Base-by-base conservation (phyloP, 1,140 invertebrate species). In the Hyposmocoma kahamanoa region DNA sequence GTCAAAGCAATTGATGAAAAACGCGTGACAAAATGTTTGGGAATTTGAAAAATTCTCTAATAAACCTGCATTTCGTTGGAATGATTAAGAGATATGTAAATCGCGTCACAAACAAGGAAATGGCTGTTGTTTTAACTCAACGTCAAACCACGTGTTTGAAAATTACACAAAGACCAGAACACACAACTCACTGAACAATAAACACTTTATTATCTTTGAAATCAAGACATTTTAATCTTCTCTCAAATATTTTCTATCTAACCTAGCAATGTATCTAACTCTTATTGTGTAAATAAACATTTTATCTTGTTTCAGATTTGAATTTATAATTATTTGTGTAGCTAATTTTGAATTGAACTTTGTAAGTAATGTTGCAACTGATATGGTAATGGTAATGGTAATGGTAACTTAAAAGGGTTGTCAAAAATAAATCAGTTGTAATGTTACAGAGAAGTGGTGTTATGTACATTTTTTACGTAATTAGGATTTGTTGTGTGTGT, bases 201-300 rank as follows among this genome's bases (percentile, higher is more conserved):
- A 51, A 79, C 73, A 70, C 34, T 60, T 59, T 65, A 56, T 28
- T 20, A 41, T 20, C 41, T 44, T 43, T 50, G 19, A 22, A 43
- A 34, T 42, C 54, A 50, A 52, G 57, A 72, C 56, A 70, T 68
- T 70, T 77, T 70, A 64, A 74, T 72, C 73, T 77, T 78, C 73
- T 82, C 71, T 69, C 81, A 73, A 82, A 75, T 79, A 84, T 82
- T 84, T 81, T 80, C 78, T 82, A 72, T 84, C 76, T 84, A 82
- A 84, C 67, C 73, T 81, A 78, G 73, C 66, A 57, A 71, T 65
- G 68, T 79, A 78, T 64, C 67, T 79, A 78, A 84, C 65, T 81
- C 70, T 80, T 78, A 72, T 76, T 67, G 79, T 84, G 76, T 83
- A 84, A 78, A 84, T 83, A 82, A 82, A 78, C 60, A 65, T 84